phyloP scores from a whole-genome alignment of 2,888 invertebrate genomes.

The Argyresthia albistria region DNA sequence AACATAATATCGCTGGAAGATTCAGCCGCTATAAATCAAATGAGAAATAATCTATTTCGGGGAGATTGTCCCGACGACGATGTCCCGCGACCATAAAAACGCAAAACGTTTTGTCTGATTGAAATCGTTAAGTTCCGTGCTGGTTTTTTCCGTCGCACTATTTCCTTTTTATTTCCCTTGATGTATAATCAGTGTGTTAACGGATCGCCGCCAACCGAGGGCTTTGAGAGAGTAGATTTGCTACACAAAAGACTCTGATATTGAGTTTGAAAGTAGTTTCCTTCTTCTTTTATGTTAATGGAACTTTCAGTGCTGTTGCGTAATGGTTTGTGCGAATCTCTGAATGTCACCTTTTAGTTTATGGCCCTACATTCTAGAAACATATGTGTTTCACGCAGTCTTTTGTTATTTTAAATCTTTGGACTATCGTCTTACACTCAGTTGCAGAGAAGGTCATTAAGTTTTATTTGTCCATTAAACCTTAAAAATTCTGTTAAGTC shows the following conservation, averaged over 20 bases:
- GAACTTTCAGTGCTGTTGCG: conserved; percentile 52
- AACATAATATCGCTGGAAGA: conserved; percentile 72
- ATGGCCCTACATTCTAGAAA: no score
- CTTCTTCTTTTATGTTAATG: conserved; percentile 64
- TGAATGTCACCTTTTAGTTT: background rate
- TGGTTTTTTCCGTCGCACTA: conserved; percentile 56
- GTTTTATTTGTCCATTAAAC: no score
- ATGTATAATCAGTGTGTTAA: conserved; percentile 72
- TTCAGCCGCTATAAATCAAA: conserved; percentile 72
- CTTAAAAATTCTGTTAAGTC: no score
- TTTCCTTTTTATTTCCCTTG: conserved; percentile 66
- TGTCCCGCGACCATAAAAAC: conserved; percentile 65
- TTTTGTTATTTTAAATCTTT: no score
- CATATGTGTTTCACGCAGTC: no score
- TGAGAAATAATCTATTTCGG: conserved; percentile 74
- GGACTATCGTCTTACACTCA: no score
- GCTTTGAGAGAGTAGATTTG: conserved; percentile 57
- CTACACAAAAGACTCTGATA: conserved; percentile 68
- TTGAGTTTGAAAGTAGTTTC: conserved; percentile 69
- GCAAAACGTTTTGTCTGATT: conserved; percentile 72
- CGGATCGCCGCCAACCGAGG: conserved; percentile 60
- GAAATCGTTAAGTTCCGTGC: conserved; percentile 58
- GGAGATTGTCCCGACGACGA: conserved; percentile 64
- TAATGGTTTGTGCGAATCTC: conserved; percentile 35
- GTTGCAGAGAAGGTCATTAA: no score